Evolutionary conservation across 2,888 invertebrate genomes (phyloP).

Genomic region (Drosophila merina): DNA sequence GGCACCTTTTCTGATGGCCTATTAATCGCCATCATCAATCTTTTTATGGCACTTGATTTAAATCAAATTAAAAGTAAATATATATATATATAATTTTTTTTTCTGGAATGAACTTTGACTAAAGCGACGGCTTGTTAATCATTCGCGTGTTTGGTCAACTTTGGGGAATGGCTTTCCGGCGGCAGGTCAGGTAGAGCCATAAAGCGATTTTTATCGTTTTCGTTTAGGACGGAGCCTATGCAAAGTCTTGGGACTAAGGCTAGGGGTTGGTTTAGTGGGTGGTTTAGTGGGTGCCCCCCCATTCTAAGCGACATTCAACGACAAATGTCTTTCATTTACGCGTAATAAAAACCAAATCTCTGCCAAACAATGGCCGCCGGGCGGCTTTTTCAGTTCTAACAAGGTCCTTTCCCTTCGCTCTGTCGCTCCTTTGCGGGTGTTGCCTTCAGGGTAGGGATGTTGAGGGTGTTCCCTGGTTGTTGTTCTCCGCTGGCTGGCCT

Average conservation of each 20-base stretch:
- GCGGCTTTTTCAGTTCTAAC: constrained; percentile 22
- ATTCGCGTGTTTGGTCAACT: constrained; percentile 56
- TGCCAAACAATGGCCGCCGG: constrained; percentile 56
- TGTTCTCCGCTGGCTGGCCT: constrained; percentile 5
- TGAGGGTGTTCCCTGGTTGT: constrained; percentile 27
- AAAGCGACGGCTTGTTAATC: constrained; percentile 65
- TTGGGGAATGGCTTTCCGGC: background rate
- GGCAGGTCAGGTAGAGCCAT: constrained; percentile 14
- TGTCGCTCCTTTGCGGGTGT: background rate
- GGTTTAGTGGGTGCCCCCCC: background rate
- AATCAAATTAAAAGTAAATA: constrained; percentile 1
- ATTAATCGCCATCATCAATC: background rate
- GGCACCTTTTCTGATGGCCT: background rate
- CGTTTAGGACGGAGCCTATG: constrained; percentile 37
- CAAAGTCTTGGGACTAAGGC: constrained; percentile 6
- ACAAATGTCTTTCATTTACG: constrained; percentile 72
- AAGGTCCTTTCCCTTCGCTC: background rate
- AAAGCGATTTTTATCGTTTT: constrained; percentile 52
- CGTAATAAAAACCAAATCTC: constrained; percentile 72
- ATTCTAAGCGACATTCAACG: constrained; percentile 35
- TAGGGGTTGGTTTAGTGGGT: background rate
- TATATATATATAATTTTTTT: background rate
- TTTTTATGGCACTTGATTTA: background rate
- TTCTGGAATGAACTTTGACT: background rate
- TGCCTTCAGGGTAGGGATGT: background rate